Conservation (phyloP, 2,888 invertebrate genomes). For the Disparrhopalites patrizii region DNA sequence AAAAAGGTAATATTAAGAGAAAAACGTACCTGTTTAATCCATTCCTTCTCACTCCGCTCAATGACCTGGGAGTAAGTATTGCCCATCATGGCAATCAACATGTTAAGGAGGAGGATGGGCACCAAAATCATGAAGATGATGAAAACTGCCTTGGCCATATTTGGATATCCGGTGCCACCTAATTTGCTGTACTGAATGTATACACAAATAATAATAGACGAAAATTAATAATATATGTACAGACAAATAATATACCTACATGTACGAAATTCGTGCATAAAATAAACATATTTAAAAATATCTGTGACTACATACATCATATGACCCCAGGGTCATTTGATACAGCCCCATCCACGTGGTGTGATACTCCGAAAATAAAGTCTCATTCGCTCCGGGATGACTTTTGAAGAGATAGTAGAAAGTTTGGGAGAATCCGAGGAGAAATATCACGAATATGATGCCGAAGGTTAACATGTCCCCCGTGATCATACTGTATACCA, state of each 20-base stretch:
- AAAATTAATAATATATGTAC: no score
- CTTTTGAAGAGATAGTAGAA: conserved; percentile 91
- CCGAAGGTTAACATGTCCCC: conserved; percentile 98
- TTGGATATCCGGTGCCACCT: conserved; percentile 82
- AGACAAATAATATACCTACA: no score
- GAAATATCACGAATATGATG: conserved; percentile 90
- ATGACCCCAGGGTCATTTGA: conserved; percentile 95
- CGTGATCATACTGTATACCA: conserved; percentile 99
- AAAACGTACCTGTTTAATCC: conserved; percentile 78
- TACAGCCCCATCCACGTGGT: conserved; percentile 97
- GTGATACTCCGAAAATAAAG: conserved; percentile 76
- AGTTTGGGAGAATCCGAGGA: conserved; percentile 94
- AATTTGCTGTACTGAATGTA: conserved; percentile 83
- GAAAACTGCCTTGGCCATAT: conserved; percentile 92
- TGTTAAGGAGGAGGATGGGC: conserved; percentile 83
- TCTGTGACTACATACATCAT: conserved; percentile 84
- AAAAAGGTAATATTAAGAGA: not conserved
- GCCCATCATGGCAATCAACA: conserved; percentile 99
- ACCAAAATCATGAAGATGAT: conserved; percentile 97
- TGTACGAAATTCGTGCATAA: no score
- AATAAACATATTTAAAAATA: no score
- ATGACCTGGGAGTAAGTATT: conserved; percentile 98
- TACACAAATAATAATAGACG: conserved; percentile 19
- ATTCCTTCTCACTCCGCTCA: conserved; percentile 97
- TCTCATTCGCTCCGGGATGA: conserved; percentile 73